These are phyloP conservation scores for Lanius ludovicianus DNA, from an alignment of 2,113 vertebrate species.

Conservation along the genomic window DNA sequence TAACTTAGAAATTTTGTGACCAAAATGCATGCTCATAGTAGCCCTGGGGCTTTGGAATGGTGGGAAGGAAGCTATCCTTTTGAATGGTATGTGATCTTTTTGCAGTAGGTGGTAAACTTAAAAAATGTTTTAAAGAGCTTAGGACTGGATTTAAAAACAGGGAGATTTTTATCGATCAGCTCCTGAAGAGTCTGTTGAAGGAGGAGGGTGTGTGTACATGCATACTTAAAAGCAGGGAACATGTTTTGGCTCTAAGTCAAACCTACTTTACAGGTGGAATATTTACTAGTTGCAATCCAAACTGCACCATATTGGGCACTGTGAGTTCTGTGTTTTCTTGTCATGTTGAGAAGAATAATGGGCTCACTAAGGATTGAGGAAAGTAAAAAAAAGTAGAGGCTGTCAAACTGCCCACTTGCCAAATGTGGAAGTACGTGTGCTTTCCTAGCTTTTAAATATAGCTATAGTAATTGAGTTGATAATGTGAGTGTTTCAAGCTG, in stretches of 20 bases:
- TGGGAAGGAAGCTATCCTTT: background rate
- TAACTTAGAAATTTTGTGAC: background rate
- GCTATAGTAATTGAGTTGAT: background rate
- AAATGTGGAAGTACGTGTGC: background rate
- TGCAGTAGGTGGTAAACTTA: background rate
- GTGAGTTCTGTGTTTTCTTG: background rate
- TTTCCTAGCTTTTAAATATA: background rate
- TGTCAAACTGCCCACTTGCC: background rate
- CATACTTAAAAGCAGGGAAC: background rate
- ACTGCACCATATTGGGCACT: background rate
- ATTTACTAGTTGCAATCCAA: background rate
- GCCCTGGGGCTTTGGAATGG: background rate
- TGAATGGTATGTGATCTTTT: background rate
- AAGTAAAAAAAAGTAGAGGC: background rate
- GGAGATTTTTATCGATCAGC: background rate
- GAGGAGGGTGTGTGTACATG: accelerated
- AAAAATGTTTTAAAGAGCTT: background rate
- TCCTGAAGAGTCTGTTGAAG: background rate
- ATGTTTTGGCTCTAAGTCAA: background rate
- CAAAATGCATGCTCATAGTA: background rate
- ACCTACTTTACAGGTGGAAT: background rate
- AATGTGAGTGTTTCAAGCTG: background rate
- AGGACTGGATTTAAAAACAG: background rate
- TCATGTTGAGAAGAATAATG: background rate
- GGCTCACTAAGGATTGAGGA: background rate